Conservation (phyloP, 2,797 vertebrate species). For the Triplophysa bombifrons region DNA sequence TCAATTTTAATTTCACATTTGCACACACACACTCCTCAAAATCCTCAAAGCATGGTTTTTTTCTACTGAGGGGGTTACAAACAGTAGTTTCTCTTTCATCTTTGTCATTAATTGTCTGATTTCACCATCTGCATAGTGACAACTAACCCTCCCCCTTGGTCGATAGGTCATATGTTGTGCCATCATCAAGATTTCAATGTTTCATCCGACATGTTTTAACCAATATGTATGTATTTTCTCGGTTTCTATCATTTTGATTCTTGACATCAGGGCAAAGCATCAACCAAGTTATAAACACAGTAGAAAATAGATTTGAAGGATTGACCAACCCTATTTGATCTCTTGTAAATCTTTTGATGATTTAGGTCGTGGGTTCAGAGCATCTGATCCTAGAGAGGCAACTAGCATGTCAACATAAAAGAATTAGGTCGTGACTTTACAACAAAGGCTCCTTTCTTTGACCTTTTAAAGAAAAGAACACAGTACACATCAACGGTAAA, state of each 20-base stretch:
- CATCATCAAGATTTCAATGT: neutral
- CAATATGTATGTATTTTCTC: neutral
- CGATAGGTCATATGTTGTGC: neutral
- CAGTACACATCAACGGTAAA: neutral
- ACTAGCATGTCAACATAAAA: slow-evolving; percentile 2
- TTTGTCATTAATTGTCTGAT: neutral
- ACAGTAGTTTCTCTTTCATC: neutral
- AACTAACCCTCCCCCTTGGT: neutral
- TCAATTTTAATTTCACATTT: neutral
- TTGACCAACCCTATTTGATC: slow-evolving; percentile 24
- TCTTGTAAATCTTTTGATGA: slow-evolving; percentile 16
- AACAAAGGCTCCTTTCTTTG: neutral
- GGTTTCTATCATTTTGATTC: neutral
- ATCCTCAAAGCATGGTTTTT: neutral
- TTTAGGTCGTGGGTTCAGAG: slow-evolving; percentile 31
- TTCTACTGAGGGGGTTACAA: neutral
- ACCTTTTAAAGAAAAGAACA: neutral
- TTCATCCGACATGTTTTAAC: neutral
- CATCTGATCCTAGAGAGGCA: neutral
- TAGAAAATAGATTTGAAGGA: slow-evolving; percentile 3
- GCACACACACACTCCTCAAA: neutral
- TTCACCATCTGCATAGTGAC: neutral
- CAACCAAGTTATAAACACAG: neutral
- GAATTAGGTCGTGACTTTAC: neutral
- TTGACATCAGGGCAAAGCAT: neutral